Base-by-base conservation (phyloP, 2,888 invertebrate genomes). In the Deilephila elpenor region DNA sequence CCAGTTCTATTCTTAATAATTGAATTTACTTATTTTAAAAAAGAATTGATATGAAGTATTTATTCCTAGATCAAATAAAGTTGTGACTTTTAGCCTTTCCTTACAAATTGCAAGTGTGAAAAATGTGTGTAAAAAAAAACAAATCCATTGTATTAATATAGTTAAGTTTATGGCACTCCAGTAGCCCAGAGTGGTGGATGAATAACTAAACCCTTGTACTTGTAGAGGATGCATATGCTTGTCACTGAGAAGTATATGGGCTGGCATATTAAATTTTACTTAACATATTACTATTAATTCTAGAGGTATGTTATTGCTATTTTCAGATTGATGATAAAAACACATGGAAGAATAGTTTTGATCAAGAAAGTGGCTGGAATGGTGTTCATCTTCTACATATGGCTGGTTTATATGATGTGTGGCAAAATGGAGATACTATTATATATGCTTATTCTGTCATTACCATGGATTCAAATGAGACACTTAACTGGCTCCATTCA, bases 401-500 rank as follows among this genome's bases (percentile, higher is more conserved):
- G 95, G 98, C 98, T 71, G 98, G 97, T 0, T 88, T 98, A 0
- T 98, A 97, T 86, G 96, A 96, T 88, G 89, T 95, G 1, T 97
- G 97, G 96, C 95, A 95, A 78, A 91, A 95, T 80, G 91, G 93
- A 32, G 93, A 95, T 82, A 95, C 95, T 37, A 93, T 95, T 64
- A 95, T 97, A 64, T 97, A 96, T 81, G 97, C 96, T 77, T 98
- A 97, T 86, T 96, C 97, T 64, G 94, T 98, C 2, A 96, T 98
- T 70, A 98, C 98, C 20, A 97, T 96, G 94, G 96, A 97, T 62
- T 96, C 97, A 0, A 96, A 96, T 77, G 88, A 94, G 59, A 95
- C 96, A 20, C 87, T 97, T 77, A 94, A 95, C 53, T 97, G 97
- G 96, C 91, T 98, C 71, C 98, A 98, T 91, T 96, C 97, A 82